These are phyloP conservation scores for Xanthostigma xanthostigma DNA, from an alignment of 2,888 invertebrate species.

Conservation along the genomic window DNA sequence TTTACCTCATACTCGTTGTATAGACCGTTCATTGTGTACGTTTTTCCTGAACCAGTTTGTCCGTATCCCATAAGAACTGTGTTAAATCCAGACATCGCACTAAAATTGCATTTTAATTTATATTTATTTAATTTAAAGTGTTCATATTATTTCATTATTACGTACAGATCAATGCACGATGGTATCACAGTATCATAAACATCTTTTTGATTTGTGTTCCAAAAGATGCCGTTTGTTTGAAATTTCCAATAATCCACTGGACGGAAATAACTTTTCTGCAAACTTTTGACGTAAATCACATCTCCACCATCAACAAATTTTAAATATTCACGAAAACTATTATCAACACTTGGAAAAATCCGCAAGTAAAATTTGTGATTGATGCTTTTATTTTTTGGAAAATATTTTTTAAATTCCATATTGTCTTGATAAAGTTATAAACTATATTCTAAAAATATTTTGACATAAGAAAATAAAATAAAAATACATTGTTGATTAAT, in stretches of 20 bases:
- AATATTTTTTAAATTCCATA: not conserved
- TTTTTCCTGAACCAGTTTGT: constrained; percentile 29
- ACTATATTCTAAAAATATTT: no score
- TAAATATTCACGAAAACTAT: constrained; percentile 19
- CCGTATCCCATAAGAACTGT: constrained; percentile 27
- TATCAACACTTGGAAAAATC: constrained; percentile 20
- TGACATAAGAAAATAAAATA: no score
- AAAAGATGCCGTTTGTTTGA: constrained; percentile 26
- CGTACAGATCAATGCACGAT: constrained; percentile 24
- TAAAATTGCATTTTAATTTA: constrained; percentile 12
- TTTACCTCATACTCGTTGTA: constrained; percentile 18
- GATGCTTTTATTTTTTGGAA: not conserved
- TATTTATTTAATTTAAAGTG: constrained; percentile 4
- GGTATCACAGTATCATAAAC: constrained; percentile 22
- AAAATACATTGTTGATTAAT: no score
- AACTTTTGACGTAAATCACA: constrained; percentile 24
- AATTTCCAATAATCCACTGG: constrained; percentile 26
- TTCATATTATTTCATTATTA: constrained; percentile 3
- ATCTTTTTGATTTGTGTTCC: constrained; percentile 23
- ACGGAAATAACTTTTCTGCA: constrained; percentile 20
- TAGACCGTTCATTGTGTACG: constrained; percentile 22
- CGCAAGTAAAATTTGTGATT: constrained; percentile 21
- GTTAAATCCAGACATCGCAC: constrained; percentile 22
- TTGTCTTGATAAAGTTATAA: no score
- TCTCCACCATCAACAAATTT: constrained; percentile 22